Base-by-base conservation (phyloP, 2,113 vertebrate species). In the Scomber colias region DNA sequence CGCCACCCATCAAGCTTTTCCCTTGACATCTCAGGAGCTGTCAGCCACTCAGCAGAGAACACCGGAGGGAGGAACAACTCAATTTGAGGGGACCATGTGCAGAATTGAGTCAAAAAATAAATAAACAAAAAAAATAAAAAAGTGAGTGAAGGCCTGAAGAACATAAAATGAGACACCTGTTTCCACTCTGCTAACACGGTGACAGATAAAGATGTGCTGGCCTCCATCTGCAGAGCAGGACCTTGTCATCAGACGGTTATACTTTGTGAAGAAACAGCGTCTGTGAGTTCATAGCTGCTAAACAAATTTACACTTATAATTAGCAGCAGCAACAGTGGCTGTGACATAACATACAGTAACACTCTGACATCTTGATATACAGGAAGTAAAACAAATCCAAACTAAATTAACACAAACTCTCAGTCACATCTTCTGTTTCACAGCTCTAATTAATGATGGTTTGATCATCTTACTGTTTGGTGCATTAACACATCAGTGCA, bases 161-260 rank as follows among this genome's bases (percentile, higher is more conserved):
- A 79, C 79, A 86, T 91, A 57, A 79, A 85, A 92, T 64, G 84
- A 90, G 79, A 89, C 84, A 90, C 80, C 79, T 65, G 82, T 92
- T 91, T 87, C 68, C 85, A 85, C 73, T 74, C 72, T 55, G 83
- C 73, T 73, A 54, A 81, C 82, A 73, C 11, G 19, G 51, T 81
- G 89, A 90, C 81, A 89, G 86, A 73, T 79, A 71, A 75, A 87
- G 54, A 71, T 2, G 31, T 27, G 62, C 7, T 17, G 57, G 55
- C 31, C 61, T 72, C 81, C 57, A 63, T 64, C n/a, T 27, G 76
- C 53, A 27, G 67, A 79, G 55, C 55, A 50, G 21, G 61, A 64
- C 64, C 75, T 79, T 81, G 69, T 87, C 48, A 63, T 69, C 75
- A 71, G 53, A 70, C 19, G 40, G 49, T 63, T 63, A 87, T 48